Base-by-base conservation (phyloP, 1,140 invertebrate species). In the Yoshiicerus persimilis region DNA sequence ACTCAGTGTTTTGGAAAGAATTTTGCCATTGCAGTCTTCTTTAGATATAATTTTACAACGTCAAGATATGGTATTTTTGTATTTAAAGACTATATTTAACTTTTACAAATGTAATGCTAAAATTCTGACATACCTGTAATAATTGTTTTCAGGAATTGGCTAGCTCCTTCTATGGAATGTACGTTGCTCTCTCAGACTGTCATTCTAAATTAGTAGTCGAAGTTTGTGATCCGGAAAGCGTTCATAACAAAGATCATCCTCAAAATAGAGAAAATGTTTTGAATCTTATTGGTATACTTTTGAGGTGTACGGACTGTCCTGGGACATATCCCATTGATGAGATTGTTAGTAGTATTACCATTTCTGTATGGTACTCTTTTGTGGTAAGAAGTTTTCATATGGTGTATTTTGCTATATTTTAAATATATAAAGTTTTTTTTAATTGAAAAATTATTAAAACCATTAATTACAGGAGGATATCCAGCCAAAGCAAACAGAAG, bases 291-390 rank as follows among this genome's bases (percentile, higher is more conserved):
- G 87, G 88, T 39, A 88, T 91, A 41, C 41, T 91, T 16, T 56
- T 91, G 25, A 41, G 86, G 8, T 91, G 90, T 56, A 90, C 90
- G 4, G 89, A 70, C 13, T 86, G 34, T 27, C 87, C 88, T 16
- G 89, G 90, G 10, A 85, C 75, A 34, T 91, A 90, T 86, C 89
- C 90, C 13, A 83, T 90, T 47, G 90, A 91, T 83, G 90, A 91
- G 47, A 86, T 86, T 39, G 86, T 90, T 30, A 90, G 89, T 38
- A 90, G 87, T 75, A 87, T 90, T 64, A 90, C 90, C 4, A 89
- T 91, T 27, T 85, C 90, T 27, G 90, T 91, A 8, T 91, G 90
- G 90, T 90, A 91, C 62, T 90, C 89, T 13, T 88, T 91, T 66
- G 89, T 91, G 62, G 90, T 91, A 89, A 86, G 88, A 32, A 41